Percentiles rank a stretch among this genome's conserved stretches.
phyloP scores from a whole-genome alignment of 2,888 invertebrate species.

The Blastobasis adustella region DNA sequence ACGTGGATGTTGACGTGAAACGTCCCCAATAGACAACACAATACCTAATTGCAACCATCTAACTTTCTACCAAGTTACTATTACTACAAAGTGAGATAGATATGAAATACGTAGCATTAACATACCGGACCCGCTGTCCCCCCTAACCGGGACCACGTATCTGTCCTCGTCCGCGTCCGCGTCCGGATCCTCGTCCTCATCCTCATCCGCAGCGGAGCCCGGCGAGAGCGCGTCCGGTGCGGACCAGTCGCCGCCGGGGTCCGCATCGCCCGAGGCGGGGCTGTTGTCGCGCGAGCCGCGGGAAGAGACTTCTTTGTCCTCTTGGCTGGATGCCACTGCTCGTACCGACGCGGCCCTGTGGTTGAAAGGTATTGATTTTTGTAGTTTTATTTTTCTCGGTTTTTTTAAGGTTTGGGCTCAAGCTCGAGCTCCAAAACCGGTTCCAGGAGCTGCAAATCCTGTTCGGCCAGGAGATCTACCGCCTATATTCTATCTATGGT shows the following conservation, averaged over 20 bases:
- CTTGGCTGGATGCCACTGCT: constrained; percentile 28
- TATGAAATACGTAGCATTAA: background rate
- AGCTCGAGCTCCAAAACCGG: too few species aligned
- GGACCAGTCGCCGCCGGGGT: constrained; percentile 35
- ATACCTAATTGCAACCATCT: too few species aligned
- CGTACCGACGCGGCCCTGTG: constrained; percentile 57
- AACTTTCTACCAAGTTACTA: too few species aligned
- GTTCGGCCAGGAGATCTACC: too few species aligned
- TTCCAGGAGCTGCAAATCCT: too few species aligned
- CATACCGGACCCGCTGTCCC: constrained; percentile 31
- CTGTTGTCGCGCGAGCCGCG: constrained; percentile 19
- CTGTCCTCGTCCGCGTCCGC: constrained; percentile 25
- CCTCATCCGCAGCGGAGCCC: constrained; percentile 47
- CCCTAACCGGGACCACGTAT: constrained; percentile 42
- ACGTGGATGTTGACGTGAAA: too few species aligned
- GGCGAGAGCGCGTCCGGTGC: constrained; percentile 59
- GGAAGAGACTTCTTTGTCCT: constrained; percentile 18
- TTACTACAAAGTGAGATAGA: too few species aligned
- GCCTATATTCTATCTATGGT: too few species aligned
- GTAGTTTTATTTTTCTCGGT: background rate
- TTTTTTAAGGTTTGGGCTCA: background rate
- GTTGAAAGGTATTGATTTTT: background rate
- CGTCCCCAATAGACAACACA: too few species aligned
- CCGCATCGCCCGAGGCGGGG: constrained; percentile 16
- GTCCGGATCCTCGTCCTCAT: constrained; percentile 30